These are phyloP conservation scores for Callithrix jacchus DNA, from an alignment of 2,113 vertebrate genomes.

Conservation along the genomic window DNA sequence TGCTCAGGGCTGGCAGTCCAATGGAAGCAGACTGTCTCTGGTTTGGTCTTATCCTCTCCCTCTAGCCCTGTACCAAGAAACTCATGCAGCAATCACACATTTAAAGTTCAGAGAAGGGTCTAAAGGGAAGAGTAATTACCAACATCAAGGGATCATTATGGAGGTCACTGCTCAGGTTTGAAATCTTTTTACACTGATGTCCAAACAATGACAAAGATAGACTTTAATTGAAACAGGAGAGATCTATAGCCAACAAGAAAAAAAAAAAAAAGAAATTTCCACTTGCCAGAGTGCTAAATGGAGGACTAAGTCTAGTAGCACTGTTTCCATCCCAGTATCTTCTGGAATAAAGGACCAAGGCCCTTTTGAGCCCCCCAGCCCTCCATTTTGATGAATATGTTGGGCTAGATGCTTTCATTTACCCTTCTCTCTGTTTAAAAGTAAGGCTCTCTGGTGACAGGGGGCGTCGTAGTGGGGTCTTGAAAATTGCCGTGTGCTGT, in stretches of 20 bases:
- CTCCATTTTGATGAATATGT: not conserved
- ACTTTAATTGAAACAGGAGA: not conserved
- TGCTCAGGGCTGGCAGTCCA: not conserved
- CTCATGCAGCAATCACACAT: not conserved
- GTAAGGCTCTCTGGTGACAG: not conserved
- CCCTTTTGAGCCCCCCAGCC: too few species aligned
- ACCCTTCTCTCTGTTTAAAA: not conserved
- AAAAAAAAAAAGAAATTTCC: not conserved
- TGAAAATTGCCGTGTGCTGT: not conserved
- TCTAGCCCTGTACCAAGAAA: not conserved
- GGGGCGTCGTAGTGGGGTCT: accelerated
- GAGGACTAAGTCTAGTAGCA: not conserved
- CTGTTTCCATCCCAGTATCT: not conserved
- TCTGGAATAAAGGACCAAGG: not conserved
- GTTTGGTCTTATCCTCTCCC: not conserved
- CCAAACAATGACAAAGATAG: not conserved
- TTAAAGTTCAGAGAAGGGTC: not conserved
- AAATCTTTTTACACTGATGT: not conserved
- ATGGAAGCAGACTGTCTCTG: not conserved
- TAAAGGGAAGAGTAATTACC: not conserved
- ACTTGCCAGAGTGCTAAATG: not conserved
- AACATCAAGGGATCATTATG: not conserved
- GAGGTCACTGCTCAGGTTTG: not conserved
- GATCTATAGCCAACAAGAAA: not conserved
- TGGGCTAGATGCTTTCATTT: not conserved